Base-by-base conservation (phyloP, 2,113 vertebrate genomes). In the Embiotoca jacksoni region DNA sequence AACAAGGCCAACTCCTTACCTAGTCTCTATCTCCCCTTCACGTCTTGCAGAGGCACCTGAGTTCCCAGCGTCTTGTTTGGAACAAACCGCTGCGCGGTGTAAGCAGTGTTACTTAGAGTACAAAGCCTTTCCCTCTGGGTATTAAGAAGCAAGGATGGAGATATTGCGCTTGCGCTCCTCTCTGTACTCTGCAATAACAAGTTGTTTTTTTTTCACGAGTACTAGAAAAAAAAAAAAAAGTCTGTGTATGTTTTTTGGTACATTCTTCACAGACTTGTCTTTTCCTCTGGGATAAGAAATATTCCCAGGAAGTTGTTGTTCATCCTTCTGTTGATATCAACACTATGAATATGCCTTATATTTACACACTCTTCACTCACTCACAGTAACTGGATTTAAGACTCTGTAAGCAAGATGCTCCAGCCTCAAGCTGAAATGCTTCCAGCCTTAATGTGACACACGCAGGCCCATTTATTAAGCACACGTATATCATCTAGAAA, bases 271-370 rank as follows among this genome's bases (percentile, higher is more conserved):
- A 84, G 68, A 37, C 68, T 73, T 73, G 58, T 88, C 63, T 82
- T 59, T 57, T 80, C 80, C 86, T 71, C 33, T 59, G 85, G 81
- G 89, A 89, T 75, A 60, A 85, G 33, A 83, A 63, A 74, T 67
- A 84, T 86, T 87, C 76, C 78, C 78, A 54, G 64, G 78, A 85
- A 82, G 81, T 63, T 84, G 79, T 78, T 88, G 74, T 84, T 87
- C 64, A 56, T 75, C 67, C 71, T 36, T 85, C 75, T 72, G 78
- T 67, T 77, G 68, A 75, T 74, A 73, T 71, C 74, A 80, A 78
- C 54, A 53, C 14, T 35, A 70, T 83, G 68, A 89, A 87, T 87
- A 87, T 78, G 61, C 62, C 53, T 81, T 41, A 72, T 72, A 85
- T 87, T 80, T 71, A 72, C 67, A 71, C 59, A 79, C 35, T 64